phyloP scores from a whole-genome alignment of 2,888 invertebrate species.

The Rugalucina vietnamica region DNA sequence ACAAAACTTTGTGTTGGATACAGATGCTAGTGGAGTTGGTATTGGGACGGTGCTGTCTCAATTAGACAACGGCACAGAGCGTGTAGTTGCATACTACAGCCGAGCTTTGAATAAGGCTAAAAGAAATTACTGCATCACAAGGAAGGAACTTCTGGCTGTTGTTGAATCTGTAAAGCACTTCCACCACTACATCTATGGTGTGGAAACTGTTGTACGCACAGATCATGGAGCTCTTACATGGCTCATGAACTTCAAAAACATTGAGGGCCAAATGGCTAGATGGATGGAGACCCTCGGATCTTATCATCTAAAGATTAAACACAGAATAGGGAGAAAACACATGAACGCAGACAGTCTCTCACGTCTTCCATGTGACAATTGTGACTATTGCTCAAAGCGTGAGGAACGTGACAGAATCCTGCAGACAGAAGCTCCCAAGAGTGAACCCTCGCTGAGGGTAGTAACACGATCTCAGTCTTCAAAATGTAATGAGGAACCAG shows the following conservation, averaged over 20 bases:
- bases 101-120: no score
- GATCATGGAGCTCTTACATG: neutral
- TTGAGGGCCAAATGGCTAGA: constrained; percentile 5
- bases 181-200: neutral
- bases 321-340: neutral
- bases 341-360: constrained; percentile 4
- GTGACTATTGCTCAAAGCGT: neutral
- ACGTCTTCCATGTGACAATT: neutral
- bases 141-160: neutral
- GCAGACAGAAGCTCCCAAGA: neutral
- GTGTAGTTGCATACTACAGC: no score
- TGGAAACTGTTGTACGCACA: neutral
- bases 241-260: constrained; percentile 8
- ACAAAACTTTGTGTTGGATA: neutral
- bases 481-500: neutral
- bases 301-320: constrained; percentile 1
- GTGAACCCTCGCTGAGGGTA: neutral
- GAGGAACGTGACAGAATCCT: neutral
- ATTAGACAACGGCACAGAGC: no score
- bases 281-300: constrained; percentile 6
- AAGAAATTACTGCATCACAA: no score
- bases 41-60: neutral
- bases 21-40: neutral
- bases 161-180: neutral
- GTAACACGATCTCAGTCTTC: neutral